Conservation (phyloP, 2,797 vertebrate species). For the Lycodopsis pacificus region DNA sequence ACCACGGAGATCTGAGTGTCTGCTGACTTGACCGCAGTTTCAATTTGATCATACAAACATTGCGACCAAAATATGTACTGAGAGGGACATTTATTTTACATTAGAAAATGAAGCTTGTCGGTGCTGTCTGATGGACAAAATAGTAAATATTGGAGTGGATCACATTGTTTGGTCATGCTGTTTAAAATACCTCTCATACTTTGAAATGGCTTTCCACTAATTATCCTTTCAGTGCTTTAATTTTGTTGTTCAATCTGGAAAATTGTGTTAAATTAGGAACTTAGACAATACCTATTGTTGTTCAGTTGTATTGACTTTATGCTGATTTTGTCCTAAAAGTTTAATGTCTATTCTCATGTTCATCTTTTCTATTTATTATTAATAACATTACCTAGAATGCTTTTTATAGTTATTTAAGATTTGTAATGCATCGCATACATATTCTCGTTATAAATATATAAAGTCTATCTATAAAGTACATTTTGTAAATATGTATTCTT, state of each 20-base stretch:
- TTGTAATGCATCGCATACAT: not conserved
- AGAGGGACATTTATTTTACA: not conserved
- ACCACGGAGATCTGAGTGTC: too few relatives aligned
- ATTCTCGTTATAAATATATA: not conserved
- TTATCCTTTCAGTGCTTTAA: not conserved
- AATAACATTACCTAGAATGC: not conserved
- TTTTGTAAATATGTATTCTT: not conserved
- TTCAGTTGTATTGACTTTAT: not conserved
- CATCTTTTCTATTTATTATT: not conserved
- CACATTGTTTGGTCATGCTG: not conserved
- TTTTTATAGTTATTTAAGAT: not conserved
- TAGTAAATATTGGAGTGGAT: not conserved
- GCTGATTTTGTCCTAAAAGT: not conserved
- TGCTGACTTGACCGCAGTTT: not conserved
- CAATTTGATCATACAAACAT: not conserved
- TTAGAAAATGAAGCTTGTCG: not conserved
- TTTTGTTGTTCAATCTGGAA: not conserved
- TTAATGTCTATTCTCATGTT: not conserved
- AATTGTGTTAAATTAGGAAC: not conserved
- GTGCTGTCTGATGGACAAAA: conserved; percentile 27
- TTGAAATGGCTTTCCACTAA: not conserved
- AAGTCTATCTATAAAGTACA: not conserved
- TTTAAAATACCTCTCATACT: not conserved
- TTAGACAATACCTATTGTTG: not conserved
- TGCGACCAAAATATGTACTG: not conserved